Base-by-base conservation (phyloP, 2,888 invertebrate genomes). In the Lithophane socia region DNA sequence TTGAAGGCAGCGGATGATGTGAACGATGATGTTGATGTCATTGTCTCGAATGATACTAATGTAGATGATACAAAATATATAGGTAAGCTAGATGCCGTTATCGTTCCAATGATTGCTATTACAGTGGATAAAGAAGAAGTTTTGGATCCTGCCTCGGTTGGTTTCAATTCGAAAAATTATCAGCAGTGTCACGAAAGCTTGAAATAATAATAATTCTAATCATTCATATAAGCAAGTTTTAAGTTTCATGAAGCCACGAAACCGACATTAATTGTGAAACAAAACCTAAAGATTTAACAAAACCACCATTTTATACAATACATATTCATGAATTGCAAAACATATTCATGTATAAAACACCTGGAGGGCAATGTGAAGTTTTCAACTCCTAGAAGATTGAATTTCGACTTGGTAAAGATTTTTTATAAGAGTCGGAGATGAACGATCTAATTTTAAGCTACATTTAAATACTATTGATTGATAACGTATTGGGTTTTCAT, bases 1-100 rank as follows among this genome's bases (percentile, higher is more conserved):
- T 64, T 69, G 21, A 83, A 61, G 21, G 54, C 47, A 71, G 80
- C 82, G 88, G 37, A 1, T 69, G 47, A n/a, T 10, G 37, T 18
- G 10, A 16, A 4, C 16, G 10, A 44, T 37, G 24, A 60, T 67
- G 21, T 49, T 18, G 16, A 0, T 82, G 24, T 24, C 16, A 60
- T n/a, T 66, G 21, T 10, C 52, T 56, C 13, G 13, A 42, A 42
- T 37, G 8, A 37, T 47, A n/a, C 29, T 16, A 16, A 9, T 47
- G 29, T 9, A 16, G 0, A 47, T 54, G 5, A 54, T 47, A 24
- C 0, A n/a, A 37, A 69, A 12, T 47, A 8, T 60, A 24, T 18
- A 7, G 16, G 18, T 24, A 18, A 47, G 16, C 2, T 3, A 42
- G 29, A 4, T 29, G 52, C 37, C 29, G 5, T 9, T 24, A 56